A percentile compares a stretch with the other conserved stretches of the same genome.
Evolutionary conservation across 2,888 invertebrate species (phyloP).

Genomic region (Dryobotodes eremita): DNA sequence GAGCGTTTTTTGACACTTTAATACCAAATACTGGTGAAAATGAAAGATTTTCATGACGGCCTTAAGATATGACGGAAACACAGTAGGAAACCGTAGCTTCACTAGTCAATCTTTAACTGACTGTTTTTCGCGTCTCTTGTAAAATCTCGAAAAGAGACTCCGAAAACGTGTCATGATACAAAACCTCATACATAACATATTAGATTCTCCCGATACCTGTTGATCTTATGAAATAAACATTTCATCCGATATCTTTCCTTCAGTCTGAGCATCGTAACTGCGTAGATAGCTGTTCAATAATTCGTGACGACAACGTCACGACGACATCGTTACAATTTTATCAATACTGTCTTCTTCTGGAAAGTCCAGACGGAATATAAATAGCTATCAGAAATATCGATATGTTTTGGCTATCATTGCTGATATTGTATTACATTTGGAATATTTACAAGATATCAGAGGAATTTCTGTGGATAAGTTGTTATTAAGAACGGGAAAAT

Average conservation of each 20-base stretch:
- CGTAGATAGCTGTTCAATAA: constrained; percentile 38
- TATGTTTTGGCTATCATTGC: constrained; percentile 11
- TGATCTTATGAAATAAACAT: constrained; percentile 47
- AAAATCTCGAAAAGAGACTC: constrained; percentile 19
- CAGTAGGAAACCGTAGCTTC: too few relatives aligned
- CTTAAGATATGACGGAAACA: too few relatives aligned
- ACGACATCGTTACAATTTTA: background rate
- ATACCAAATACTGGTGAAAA: too few relatives aligned
- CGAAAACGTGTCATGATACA: constrained; percentile 4
- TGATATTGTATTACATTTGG: constrained; percentile 20
- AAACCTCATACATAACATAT: constrained; percentile 18
- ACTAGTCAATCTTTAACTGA: background rate
- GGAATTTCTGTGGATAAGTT: constrained; percentile 8
- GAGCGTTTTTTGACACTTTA: too few relatives aligned
- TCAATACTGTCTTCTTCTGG: constrained; percentile 24
- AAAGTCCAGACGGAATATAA: constrained; percentile 24
- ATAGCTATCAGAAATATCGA: constrained; percentile 22
- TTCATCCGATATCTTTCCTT: constrained; percentile 25
- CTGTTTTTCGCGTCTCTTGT: background rate
- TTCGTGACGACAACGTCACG: background rate
- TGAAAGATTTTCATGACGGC: too few relatives aligned
- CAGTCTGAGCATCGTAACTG: constrained; percentile 1
- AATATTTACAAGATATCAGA: constrained; percentile 43
- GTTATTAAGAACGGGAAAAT: background rate
- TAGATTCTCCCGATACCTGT: constrained; percentile 27